Evolutionary conservation across 2,888 invertebrate genomes (phyloP).

Genomic region (Bellardia bayeri): DNA sequence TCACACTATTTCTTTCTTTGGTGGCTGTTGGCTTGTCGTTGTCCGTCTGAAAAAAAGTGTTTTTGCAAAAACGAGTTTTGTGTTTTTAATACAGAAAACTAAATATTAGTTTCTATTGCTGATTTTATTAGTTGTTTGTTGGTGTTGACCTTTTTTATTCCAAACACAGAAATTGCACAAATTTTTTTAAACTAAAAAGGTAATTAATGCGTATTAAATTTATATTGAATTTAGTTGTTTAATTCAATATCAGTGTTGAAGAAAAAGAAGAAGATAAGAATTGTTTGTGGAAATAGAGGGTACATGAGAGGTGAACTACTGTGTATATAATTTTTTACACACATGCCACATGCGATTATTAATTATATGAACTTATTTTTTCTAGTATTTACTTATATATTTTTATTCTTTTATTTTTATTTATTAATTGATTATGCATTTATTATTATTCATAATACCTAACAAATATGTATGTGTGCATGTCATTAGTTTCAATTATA

Average conservation of each 20-base stretch:
- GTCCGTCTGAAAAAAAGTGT: constrained; percentile 32
- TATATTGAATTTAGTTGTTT: not conserved
- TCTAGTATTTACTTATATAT: not conserved
- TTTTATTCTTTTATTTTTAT: not conserved
- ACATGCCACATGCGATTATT: constrained; percentile 19
- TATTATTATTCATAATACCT: not conserved
- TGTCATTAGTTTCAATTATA: not conserved
- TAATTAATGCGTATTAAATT: constrained; percentile 56
- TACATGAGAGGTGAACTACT: not conserved
- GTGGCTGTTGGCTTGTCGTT: constrained; percentile 32
- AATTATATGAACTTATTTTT: not conserved
- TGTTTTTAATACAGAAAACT: constrained; percentile 29
- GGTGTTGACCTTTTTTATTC: constrained; percentile 63
- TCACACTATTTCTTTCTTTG: constrained; percentile 8
- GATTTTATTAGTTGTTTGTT: constrained; percentile 6
- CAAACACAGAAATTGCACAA: constrained; percentile 55
- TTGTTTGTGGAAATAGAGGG: not conserved
- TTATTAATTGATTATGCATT: not conserved
- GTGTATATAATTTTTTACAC: not conserved
- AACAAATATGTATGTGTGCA: not conserved
- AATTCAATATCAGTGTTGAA: constrained; percentile 10
- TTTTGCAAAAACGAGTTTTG: constrained; percentile 59
- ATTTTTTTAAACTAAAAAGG: constrained; percentile 54
- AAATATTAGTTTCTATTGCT: constrained; percentile 12
- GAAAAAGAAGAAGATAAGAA: not conserved